A percentile compares a stretch with the other conserved stretches of the same genome.
Conservation (phyloP, 2,888 invertebrate genomes). For the Pocota personata region DNA sequence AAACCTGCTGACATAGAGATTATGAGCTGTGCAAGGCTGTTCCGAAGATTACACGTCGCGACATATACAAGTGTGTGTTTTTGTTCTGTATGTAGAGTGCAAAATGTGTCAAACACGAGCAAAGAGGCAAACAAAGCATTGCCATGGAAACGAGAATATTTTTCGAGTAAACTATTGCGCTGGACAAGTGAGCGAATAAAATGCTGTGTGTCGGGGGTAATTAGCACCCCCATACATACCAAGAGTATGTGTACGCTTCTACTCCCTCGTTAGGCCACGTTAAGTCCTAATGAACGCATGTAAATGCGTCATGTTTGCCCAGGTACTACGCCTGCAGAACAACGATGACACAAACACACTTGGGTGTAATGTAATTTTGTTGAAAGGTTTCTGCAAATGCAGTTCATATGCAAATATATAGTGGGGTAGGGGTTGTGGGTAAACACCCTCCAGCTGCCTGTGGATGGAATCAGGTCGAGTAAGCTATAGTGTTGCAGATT, state of each 20-base stretch:
- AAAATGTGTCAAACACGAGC: slow-evolving; percentile 44
- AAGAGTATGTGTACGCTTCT: neutral
- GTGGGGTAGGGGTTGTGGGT: neutral
- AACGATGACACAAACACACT: slow-evolving; percentile 24
- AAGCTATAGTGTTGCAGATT: slow-evolving; percentile 21
- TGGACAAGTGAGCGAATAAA: slow-evolving; percentile 26
- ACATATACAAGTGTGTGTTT: neutral
- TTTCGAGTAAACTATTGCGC: neutral
- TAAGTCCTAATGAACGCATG: slow-evolving; percentile 45
- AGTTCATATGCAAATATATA: slow-evolving; percentile 9
- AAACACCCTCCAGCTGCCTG: too few relatives aligned
- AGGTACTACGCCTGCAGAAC: slow-evolving; percentile 3
- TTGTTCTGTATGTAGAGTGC: neutral
- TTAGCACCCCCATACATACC: slow-evolving; percentile 21
- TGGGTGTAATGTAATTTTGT: slow-evolving; percentile 36
- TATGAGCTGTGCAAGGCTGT: slow-evolving; percentile 41
- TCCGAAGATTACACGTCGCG: slow-evolving; percentile 40
- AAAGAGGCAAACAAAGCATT: slow-evolving; percentile 55
- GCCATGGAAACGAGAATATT: slow-evolving; percentile 27
- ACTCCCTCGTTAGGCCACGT: slow-evolving; percentile 37
- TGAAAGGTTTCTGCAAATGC: slow-evolving; percentile 56
- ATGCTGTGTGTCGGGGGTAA: slow-evolving; percentile 34
- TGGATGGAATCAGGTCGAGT: slow-evolving; percentile 41
- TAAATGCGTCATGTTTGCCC: slow-evolving; percentile 45
- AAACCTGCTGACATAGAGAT: slow-evolving; percentile 61